Base-by-base conservation (phyloP, 35 echinoderm and acorn worm genomes). In the Amphiura filiformis region DNA sequence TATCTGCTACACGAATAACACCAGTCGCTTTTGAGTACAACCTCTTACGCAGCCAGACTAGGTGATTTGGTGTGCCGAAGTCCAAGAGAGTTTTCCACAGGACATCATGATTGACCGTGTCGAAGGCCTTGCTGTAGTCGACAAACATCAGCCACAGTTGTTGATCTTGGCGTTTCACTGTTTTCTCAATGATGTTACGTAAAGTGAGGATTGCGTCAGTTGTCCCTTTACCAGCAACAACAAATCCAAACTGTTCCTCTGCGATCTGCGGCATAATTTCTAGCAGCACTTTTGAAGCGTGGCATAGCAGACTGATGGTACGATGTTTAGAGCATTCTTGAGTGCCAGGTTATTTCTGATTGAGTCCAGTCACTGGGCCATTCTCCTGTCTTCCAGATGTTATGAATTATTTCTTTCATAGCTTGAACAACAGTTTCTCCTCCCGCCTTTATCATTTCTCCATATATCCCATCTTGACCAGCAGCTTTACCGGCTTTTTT, bases 101-200 rank as follows among this genome's bases (percentile, higher is more conserved):
- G 78, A 80, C 78, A 80, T 17, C n/a, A 26, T 40, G 78, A 36
- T 80, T 80, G 31, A 84, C 82, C 32, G 82, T 57, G 82, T 57
- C n/a, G n/a, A 80, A 80, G 2, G 78, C 78, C 78, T 38, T 35
- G 78, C 78, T 80, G 32, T 39, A 84, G 33, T 84, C 82, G 34
- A 49, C 82, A 84, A 57, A 49, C 82, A 84, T 84, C 82, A 61
- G 84, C 84, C 84, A 77, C 84, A 86, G 84, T 86, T 86, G 65
- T 86, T 86, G 84, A 86, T 86, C 70, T 86, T 86, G 84, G 81
- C 57, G 81, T 77, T 80, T 86, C 84, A 86, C 56, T 38, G 84
- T 86, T 76, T 86, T 86, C 65, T 86, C 84, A 77, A 86, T 86
- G 84, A 70, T 76, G 64, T 86, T 86, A 30, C 61, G 61, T 49